Percentiles rank a stretch among this genome's conserved stretches.
Evolutionary conservation across 2,888 invertebrate species (phyloP).

Genomic region (Thumatha senex): DNA sequence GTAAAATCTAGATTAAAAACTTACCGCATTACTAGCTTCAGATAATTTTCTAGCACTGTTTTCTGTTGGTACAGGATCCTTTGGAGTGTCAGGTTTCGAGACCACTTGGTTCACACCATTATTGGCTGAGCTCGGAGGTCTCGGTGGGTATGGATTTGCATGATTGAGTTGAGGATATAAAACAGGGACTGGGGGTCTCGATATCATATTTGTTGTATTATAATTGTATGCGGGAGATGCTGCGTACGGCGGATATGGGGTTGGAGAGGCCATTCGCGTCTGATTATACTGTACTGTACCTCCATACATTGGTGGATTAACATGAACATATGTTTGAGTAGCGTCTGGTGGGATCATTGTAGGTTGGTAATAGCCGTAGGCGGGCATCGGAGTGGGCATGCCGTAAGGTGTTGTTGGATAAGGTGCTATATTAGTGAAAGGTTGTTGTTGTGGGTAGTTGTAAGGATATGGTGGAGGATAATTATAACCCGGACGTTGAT

Average conservation of each 20-base stretch:
- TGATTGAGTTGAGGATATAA: slow-evolving; percentile 66
- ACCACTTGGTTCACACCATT: slow-evolving; percentile 32
- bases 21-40: slow-evolving; percentile 62
- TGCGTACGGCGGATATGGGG: slow-evolving; percentile 60
- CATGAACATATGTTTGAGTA: slow-evolving; percentile 45
- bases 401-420: slow-evolving; percentile 66
- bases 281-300: slow-evolving; percentile 63
- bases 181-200: slow-evolving; percentile 59
- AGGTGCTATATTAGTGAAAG: slow-evolving; percentile 57
- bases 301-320: slow-evolving; percentile 52
- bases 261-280: slow-evolving; percentile 67
- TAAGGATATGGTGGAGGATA: slow-evolving; percentile 58
- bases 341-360: slow-evolving; percentile 46
- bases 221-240: slow-evolving; percentile 60
- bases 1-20: slow-evolving; percentile 8
- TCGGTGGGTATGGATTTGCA: slow-evolving; percentile 57
- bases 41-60: slow-evolving; percentile 59
- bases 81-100: slow-evolving; percentile 51
- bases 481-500: slow-evolving; percentile 62
- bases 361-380: slow-evolving; percentile 53
- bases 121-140: slow-evolving; percentile 25
- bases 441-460: slow-evolving; percentile 48
- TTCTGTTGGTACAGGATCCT: slow-evolving; percentile 58
- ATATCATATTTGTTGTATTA: slow-evolving; percentile 71
- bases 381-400: slow-evolving; percentile 50